Evolutionary conservation across 2,113 vertebrate species (phyloP).

Genomic region (Dipodomys merriami): DNA sequence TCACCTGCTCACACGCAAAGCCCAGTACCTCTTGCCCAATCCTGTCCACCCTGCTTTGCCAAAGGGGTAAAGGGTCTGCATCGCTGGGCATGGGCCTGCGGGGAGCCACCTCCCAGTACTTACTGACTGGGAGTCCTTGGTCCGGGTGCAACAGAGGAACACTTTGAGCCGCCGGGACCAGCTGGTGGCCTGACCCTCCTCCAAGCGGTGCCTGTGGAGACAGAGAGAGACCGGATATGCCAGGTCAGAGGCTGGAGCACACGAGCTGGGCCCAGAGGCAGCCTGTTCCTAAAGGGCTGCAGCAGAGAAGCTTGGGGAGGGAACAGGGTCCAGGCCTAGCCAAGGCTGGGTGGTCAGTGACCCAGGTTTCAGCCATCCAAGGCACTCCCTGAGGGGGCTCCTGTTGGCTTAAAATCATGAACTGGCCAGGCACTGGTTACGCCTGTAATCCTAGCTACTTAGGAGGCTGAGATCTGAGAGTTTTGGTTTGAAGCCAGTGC

Average conservation of each 20-base stretch:
- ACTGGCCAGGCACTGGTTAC: too few relatives aligned
- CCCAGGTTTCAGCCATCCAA: not conserved
- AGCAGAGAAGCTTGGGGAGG: not conserved
- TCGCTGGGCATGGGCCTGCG: accelerated
- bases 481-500: too few relatives aligned
- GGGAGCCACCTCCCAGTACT: constrained; percentile 75
- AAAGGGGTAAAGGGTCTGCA: not conserved
- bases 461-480: too few relatives aligned
- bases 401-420: not conserved
- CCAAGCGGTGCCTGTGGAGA: constrained; percentile 92
- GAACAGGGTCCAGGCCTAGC: not conserved
- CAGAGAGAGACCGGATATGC: not conserved
- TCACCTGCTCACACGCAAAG: not conserved
- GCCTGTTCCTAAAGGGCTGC: not conserved
- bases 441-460: not conserved
- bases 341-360: not conserved
- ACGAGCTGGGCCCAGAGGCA: not conserved
- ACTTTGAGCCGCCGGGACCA: constrained; percentile 98
- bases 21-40: not conserved
- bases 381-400: not conserved
- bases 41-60: not conserved
- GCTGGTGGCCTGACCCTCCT: constrained; percentile 98
- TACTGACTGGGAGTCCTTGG: constrained; percentile 98
- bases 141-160: constrained; percentile 98
- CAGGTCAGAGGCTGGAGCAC: not conserved